phyloP scores from a whole-genome alignment of 64 coral and sea anemone species.

The Orbicella faveolata region DNA sequence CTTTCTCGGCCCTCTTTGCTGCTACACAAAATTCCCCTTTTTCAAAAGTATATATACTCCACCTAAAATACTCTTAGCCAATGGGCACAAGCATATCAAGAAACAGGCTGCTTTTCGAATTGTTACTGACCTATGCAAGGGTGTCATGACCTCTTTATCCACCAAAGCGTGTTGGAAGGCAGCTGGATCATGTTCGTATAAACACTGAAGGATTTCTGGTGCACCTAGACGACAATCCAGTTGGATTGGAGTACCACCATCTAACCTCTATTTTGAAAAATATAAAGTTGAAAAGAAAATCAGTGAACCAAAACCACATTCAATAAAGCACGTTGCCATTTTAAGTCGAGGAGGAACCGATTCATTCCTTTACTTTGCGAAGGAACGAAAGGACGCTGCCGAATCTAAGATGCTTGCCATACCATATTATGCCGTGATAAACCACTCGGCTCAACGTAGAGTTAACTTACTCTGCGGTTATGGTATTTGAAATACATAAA shows the following conservation, averaged over 20 bases:
- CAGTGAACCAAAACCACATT: not conserved
- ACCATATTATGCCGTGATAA: too few species aligned
- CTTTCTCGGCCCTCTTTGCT: too few species aligned
- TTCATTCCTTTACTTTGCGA: too few species aligned
- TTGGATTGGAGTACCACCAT: constrained; percentile 81
- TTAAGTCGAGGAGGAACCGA: too few species aligned
- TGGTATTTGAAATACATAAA: not conserved
- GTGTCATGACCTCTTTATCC: constrained; percentile 83
- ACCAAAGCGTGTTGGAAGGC: constrained; percentile 54
- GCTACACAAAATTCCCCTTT: too few species aligned
- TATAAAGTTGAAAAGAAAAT: not conserved
- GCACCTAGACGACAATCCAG: constrained; percentile 75
- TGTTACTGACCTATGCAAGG: constrained; percentile 68
- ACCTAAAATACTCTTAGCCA: too few species aligned
- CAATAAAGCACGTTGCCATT: too few species aligned
- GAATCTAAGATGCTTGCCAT: too few species aligned
- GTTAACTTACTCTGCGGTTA: not conserved
- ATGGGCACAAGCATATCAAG: too few species aligned
- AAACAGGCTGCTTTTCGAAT: not conserved
- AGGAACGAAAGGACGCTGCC: too few species aligned
- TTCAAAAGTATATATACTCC: too few species aligned
- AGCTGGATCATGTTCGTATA: constrained; percentile 66
- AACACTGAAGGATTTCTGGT: constrained; percentile 76
- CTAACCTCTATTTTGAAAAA: constrained; percentile 38
- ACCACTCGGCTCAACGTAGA: too few species aligned